Evolutionary conservation across 2,888 invertebrate genomes (phyloP), one percentile per base, ranked within the genome.

Genomic region (Carcina quercana): DNA sequence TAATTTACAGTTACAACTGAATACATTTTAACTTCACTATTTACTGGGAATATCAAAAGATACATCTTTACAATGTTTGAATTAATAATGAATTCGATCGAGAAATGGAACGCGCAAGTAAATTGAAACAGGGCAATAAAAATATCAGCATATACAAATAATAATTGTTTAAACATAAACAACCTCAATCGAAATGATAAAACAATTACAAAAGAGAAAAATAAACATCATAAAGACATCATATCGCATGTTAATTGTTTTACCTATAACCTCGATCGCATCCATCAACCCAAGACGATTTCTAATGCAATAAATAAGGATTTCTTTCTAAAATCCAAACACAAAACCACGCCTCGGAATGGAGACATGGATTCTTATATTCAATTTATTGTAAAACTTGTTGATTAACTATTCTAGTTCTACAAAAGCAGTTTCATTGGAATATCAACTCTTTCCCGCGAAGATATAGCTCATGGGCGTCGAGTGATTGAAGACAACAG

Each of bases 171-270:
- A n/a, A n/a, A n/a, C n/a, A n/a, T n/a, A n/a, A n/a, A n/a, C n/a
- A n/a, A n/a, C n/a, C n/a, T n/a, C n/a, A n/a, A n/a, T n/a, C n/a
- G n/a, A n/a, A n/a, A 20, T 20, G 8, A 20, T 19, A 15, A 26
- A 15, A 17, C 19, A 28, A 28, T 19, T 28, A 28, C 11, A 20
- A 8, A 15, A 2, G n/a, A 11, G 2, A 34, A 31, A 21, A 31
- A 31, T 35, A 29, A 34, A 25, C 11, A 13, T 20, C 20, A 35
- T 17, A 27, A 26, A 30, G 13, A 11, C 7, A 32, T 32, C 25
- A 17, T 28, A 25, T 35, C 29, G 29, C 29, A 28, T 14, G 19
- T 19, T 32, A 36, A 32, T 36, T 36, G 28, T 32, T 36, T 32
- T 28, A 28, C 35, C 32, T 36, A 15, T 32, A 15, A 32, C 32